Percentiles rank a stretch among this genome's conserved stretches.
phyloP scores from a whole-genome alignment of 2,888 invertebrate species.

The Exocentrus adspersus region DNA sequence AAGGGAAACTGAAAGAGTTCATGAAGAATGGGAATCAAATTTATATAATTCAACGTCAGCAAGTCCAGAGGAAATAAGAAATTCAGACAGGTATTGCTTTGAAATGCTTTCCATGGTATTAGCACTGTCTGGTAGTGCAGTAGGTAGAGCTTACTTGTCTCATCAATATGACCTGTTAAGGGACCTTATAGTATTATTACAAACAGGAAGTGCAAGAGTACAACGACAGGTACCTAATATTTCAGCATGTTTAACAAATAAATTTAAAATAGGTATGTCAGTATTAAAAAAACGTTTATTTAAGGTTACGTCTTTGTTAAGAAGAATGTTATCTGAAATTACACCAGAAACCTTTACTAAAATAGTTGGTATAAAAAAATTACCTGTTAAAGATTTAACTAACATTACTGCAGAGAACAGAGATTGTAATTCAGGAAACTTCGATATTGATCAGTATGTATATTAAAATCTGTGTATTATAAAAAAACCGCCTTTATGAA shows the following conservation, averaged over 20 bases:
- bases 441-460: constrained; percentile 64
- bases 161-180: constrained; percentile 87
- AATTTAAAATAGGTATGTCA: constrained; percentile 35
- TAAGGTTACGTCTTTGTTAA: constrained; percentile 83
- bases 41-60: constrained; percentile 65
- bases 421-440: constrained; percentile 62
- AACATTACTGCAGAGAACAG: constrained; percentile 72
- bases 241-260: background rate
- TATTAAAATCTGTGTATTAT: background rate
- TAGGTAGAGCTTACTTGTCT: constrained; percentile 89
- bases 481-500: background rate
- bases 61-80: constrained; percentile 64
- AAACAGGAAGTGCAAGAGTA: constrained; percentile 94
- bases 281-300: too few species aligned
- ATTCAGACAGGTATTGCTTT: constrained; percentile 93
- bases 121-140: constrained; percentile 91
- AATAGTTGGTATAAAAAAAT: constrained; percentile 75
- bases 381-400: constrained; percentile 82
- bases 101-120: constrained; percentile 96
- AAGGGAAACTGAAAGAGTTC: constrained; percentile 85
- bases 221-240: constrained; percentile 78
- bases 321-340: constrained; percentile 90
- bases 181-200: constrained; percentile 86
- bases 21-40: constrained; percentile 90
- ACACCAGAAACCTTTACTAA: constrained; percentile 84